These are phyloP conservation scores for Hylomyscus alleni DNA, from an alignment of 2,797 vertebrate species.

Conservation along the genomic window DNA sequence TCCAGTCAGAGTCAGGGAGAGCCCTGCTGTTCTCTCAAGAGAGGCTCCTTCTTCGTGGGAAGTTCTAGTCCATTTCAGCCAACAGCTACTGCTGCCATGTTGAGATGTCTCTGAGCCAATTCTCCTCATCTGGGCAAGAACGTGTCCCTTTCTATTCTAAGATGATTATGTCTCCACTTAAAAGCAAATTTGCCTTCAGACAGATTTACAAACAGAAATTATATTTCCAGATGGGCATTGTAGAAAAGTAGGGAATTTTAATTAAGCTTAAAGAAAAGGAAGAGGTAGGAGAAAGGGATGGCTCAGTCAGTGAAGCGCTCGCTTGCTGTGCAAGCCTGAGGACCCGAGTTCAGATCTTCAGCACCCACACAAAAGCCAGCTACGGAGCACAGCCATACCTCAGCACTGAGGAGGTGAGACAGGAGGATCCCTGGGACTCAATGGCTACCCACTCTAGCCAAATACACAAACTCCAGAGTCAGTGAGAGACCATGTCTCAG, in stretches of 20 bases:
- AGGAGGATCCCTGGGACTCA: background rate
- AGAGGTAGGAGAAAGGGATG: background rate
- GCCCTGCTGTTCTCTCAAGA: background rate
- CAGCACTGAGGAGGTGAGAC: background rate
- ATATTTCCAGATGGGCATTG: conserved; percentile 17
- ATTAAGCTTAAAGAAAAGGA: conserved; percentile 29
- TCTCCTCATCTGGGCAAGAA: conserved; percentile 31
- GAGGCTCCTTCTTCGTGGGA: no score
- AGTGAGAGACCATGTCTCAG: background rate
- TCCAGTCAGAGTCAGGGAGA: background rate
- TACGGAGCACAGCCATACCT: background rate
- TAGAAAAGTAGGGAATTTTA: conserved; percentile 51
- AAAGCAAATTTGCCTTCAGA: conserved; percentile 58
- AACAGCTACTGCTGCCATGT: background rate
- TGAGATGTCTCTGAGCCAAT: background rate
- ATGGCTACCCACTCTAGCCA: background rate
- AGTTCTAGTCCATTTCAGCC: background rate
- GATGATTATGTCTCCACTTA: conserved; percentile 44
- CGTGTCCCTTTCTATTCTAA: background rate
- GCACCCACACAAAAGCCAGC: background rate
- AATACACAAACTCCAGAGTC: background rate
- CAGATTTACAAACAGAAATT: conserved; percentile 61
- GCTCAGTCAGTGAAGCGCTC: background rate
- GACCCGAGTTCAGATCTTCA: background rate
- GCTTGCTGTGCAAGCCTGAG: background rate